Conservation (phyloP, 2,113 vertebrate species). For the Podarcis muralis region DNA sequence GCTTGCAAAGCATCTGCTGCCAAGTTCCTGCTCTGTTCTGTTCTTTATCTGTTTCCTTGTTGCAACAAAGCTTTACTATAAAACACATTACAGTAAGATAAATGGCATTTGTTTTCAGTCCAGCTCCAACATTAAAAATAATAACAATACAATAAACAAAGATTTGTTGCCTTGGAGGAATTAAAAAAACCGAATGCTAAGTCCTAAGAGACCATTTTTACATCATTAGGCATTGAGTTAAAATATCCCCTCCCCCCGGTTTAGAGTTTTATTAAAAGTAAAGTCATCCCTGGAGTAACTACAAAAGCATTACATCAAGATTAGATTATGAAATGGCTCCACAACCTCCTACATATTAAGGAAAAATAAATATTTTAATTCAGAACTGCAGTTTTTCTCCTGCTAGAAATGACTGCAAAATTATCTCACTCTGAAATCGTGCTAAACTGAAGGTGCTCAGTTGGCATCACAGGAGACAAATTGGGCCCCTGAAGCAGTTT, state of each 20-base stretch:
- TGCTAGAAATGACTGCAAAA: neutral
- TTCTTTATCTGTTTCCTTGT: neutral
- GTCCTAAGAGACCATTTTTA: neutral
- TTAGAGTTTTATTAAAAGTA: slow-evolving; percentile 9
- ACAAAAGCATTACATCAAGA: neutral
- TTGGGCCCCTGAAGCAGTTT: neutral
- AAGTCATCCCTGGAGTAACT: neutral
- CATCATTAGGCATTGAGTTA: neutral
- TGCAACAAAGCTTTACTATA: neutral
- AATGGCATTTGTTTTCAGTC: neutral
- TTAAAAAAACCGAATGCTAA: neutral
- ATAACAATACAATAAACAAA: neutral
- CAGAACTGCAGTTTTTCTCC: neutral
- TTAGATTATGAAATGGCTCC: neutral
- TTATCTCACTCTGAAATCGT: neutral
- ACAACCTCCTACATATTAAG: neutral
- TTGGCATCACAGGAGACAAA: no score
- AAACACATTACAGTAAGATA: neutral
- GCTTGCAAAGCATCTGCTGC: neutral
- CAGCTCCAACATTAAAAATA: neutral
- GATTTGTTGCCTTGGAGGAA: neutral
- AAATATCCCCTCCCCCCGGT: neutral
- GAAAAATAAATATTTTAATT: neutral
- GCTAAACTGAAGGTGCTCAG: neutral
- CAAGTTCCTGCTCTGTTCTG: neutral